A percentile compares a stretch with the other conserved stretches of the same genome.
phyloP scores from a whole-genome alignment of 2,888 invertebrate species.

The Neelides folsomi region DNA sequence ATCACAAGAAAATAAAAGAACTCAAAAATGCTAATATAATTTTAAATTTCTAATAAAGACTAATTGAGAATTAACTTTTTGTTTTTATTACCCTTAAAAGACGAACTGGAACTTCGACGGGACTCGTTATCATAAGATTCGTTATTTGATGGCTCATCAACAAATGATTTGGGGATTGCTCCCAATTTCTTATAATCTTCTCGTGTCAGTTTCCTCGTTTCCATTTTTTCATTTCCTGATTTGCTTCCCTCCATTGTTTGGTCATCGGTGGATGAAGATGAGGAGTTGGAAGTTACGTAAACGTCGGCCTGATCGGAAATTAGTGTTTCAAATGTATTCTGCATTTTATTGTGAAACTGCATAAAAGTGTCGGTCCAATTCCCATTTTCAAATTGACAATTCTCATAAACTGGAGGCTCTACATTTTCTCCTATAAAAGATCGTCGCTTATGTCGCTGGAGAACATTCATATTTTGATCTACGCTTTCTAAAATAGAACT shows the following conservation, averaged over 20 bases:
- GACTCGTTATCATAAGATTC: no score
- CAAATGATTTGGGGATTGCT: slow-evolving; percentile 21
- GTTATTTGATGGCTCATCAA: no score
- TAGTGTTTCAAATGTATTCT: no score
- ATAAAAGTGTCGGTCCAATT: slow-evolving; percentile 17
- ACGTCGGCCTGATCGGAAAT: no score
- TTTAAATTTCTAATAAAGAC: background rate
- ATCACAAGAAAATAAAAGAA: no score
- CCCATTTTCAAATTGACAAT: slow-evolving; percentile 14
- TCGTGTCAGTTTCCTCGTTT: slow-evolving; percentile 9
- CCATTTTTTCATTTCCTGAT: background rate
- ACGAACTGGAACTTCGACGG: no score
- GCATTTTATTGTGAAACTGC: slow-evolving; percentile 2
- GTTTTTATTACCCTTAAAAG: no score
- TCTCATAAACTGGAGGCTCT: slow-evolving; percentile 24
- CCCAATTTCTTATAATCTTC: slow-evolving; percentile 27
- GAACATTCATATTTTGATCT: no score
- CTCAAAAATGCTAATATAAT: no score
- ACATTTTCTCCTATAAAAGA: background rate
- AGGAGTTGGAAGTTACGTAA: background rate
- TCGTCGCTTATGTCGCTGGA: no score
- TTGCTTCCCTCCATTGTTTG: background rate
- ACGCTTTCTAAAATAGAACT: slow-evolving; percentile 28
- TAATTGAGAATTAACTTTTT: no score
- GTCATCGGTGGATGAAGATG: background rate